phyloP scores from a whole-genome alignment of 64 coral and sea anemone species.

The Montipora efflorescens region DNA sequence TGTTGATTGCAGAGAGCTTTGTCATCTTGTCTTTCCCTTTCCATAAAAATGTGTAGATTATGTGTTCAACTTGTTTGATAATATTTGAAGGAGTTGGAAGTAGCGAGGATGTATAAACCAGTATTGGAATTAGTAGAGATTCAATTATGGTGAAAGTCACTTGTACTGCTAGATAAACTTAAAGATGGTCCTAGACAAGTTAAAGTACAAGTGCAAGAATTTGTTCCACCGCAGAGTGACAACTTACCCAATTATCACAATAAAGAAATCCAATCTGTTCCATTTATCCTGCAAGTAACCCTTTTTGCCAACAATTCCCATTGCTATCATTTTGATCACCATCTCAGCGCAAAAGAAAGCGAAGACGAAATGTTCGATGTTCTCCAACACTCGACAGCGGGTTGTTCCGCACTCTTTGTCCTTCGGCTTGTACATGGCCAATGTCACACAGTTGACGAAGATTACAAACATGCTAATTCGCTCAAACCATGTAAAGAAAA shows the following conservation, averaged over 20 bases:
- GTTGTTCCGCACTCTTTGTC: constrained; percentile 64
- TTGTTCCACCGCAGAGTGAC: not conserved
- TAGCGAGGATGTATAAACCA: too few species aligned
- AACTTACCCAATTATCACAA: constrained; percentile 92
- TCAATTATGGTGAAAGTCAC: too few species aligned
- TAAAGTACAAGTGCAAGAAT: too few species aligned
- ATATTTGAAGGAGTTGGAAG: too few species aligned
- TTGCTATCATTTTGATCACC: constrained; percentile 96
- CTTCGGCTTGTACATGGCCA: constrained; percentile 92
- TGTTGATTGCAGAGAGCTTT: too few species aligned
- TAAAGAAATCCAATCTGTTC: constrained; percentile 94
- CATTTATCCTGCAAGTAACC: constrained; percentile 93
- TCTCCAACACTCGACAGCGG: constrained; percentile 78
- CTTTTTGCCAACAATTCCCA: constrained; percentile 89
- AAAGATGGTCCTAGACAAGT: too few species aligned
- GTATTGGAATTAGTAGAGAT: too few species aligned
- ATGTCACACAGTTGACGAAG: constrained; percentile 85
- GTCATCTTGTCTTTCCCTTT: too few species aligned
- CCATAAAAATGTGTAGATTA: too few species aligned
- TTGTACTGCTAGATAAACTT: too few species aligned
- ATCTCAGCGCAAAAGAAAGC: constrained; percentile 92
- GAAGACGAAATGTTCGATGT: constrained; percentile 79
- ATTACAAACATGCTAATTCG: constrained; percentile 96
- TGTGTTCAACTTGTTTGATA: too few species aligned
- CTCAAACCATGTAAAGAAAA: constrained; percentile 83